Evolutionary conservation across 2,113 vertebrate species (phyloP).

Genomic region (Burhinus bistriatus): DNA sequence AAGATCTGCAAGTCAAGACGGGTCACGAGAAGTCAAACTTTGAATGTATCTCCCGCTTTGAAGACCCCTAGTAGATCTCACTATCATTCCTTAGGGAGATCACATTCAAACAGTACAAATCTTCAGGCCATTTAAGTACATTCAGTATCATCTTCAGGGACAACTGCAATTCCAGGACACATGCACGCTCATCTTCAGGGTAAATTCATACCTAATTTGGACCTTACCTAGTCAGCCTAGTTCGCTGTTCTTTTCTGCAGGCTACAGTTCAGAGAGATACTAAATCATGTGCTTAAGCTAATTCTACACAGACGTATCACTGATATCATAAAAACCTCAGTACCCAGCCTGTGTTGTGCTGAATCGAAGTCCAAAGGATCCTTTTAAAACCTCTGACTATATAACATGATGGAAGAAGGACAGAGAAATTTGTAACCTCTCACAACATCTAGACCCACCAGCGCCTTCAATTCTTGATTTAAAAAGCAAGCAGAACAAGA

Average conservation of each 20-base stretch:
- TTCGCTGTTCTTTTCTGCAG: background rate
- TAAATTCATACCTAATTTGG: background rate
- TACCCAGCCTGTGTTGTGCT: background rate
- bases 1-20: background rate
- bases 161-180: background rate
- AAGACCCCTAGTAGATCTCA: background rate
- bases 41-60: background rate
- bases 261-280: background rate
- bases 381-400: background rate
- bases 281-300: background rate
- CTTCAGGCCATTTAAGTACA: background rate
- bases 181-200: background rate
- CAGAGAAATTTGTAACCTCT: background rate
- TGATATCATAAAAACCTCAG: background rate
- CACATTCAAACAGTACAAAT: background rate
- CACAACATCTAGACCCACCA: background rate
- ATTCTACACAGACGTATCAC: background rate
- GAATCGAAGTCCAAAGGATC: background rate
- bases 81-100: background rate
- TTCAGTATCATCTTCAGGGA: background rate
- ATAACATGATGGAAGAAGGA: background rate
- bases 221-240: background rate
- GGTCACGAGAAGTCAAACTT: background rate
- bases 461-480: background rate
- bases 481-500: background rate